Percentiles rank a stretch among this genome's conserved stretches.
Evolutionary conservation across 2,797 vertebrate species (phyloP).

Genomic region (Phrynocephalus guinanensis): DNA sequence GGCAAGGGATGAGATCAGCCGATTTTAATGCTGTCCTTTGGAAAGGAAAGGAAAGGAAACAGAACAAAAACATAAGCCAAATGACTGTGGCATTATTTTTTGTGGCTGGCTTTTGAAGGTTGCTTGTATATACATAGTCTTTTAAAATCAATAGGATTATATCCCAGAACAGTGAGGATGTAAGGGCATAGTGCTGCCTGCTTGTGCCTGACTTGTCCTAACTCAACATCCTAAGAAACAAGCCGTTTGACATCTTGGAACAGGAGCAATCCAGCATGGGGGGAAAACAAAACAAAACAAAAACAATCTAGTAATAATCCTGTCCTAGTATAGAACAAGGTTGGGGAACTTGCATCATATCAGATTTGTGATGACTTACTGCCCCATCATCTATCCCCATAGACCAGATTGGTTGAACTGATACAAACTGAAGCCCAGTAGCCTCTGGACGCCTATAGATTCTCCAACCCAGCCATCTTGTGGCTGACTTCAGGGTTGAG

Average conservation of each 20-base stretch:
- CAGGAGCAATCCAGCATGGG: not conserved
- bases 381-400: not conserved
- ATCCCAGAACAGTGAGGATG: not conserved
- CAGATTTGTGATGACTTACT: not conserved
- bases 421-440: not conserved
- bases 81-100: too few relatives aligned
- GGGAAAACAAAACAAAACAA: not conserved
- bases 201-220: not conserved
- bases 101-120: not conserved
- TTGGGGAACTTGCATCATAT: not conserved
- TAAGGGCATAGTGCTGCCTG: not conserved
- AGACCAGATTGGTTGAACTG: not conserved
- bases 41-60: not conserved
- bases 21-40: slow-evolving; percentile 55
- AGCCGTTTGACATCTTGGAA: not conserved
- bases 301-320: not conserved
- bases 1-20: slow-evolving; percentile 65
- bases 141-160: not conserved
- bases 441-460: not conserved
- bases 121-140: not conserved
- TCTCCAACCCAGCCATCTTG: not conserved
- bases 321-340: not conserved
- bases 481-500: not conserved
- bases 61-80: too few relatives aligned
- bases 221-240: not conserved